Percentiles rank a stretch among this genome's conserved stretches.
Conservation (phyloP, 2,797 vertebrate species). For the Hippoglossus hippoglossus region DNA sequence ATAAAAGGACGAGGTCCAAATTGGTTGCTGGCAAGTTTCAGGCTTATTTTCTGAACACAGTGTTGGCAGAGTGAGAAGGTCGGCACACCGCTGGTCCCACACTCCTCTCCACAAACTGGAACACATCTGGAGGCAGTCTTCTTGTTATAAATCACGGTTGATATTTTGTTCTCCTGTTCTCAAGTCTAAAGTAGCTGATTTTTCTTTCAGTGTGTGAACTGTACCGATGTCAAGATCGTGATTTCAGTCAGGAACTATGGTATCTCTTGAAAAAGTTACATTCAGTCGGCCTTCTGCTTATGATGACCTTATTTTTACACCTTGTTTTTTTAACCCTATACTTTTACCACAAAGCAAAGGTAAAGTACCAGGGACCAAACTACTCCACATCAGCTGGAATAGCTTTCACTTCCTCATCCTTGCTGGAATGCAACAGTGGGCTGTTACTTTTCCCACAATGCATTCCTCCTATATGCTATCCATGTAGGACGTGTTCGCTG, state of each 20-base stretch:
- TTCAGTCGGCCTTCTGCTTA: not conserved
- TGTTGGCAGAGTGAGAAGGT: slow-evolving; percentile 15
- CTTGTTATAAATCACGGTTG: not conserved
- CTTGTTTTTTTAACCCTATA: no score
- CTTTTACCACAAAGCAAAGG: not conserved
- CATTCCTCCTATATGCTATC: slow-evolving; percentile 22
- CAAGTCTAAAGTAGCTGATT: not conserved
- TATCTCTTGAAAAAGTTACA: no score
- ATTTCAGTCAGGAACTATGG: no score
- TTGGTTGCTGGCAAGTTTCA: not conserved
- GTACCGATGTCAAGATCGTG: not conserved
- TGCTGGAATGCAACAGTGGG: slow-evolving; percentile 2
- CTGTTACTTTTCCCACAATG: slow-evolving; percentile 42
- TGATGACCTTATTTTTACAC: not conserved
- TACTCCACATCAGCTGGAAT: not conserved
- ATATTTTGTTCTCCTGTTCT: not conserved
- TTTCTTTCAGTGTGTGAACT: not conserved
- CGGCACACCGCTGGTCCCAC: not conserved
- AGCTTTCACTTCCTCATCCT: not conserved
- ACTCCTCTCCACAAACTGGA: slow-evolving; percentile 13
- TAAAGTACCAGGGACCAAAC: not conserved
- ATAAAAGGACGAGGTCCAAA: slow-evolving; percentile 4
- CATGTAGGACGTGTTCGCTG: slow-evolving; percentile 40
- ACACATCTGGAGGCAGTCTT: slow-evolving; percentile 11
- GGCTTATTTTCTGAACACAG: not conserved